Conservation (phyloP, 2,888 invertebrate species). For the Clepsis dumicolana region DNA sequence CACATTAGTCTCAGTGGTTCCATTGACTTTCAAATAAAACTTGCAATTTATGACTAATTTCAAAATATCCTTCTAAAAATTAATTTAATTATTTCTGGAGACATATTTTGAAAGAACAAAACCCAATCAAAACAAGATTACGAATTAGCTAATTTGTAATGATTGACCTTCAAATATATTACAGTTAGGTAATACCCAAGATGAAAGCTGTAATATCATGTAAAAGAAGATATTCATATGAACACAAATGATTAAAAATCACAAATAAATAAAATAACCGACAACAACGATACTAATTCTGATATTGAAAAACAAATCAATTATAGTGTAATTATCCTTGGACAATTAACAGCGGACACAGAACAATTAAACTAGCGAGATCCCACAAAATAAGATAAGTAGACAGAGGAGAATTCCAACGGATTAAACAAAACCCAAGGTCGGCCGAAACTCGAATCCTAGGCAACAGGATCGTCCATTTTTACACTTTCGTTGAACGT, state of each 20-base stretch:
- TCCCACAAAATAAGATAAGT: neutral
- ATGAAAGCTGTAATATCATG: neutral
- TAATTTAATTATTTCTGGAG: no score
- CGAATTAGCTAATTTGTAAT: neutral
- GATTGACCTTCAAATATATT: neutral
- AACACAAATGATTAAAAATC: neutral
- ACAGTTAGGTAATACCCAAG: neutral
- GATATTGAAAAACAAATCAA: neutral
- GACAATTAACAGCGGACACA: neutral
- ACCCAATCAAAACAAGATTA: neutral
- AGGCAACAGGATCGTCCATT: slow-evolving; percentile 68
- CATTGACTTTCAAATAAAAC: no score
- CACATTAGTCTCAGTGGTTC: no score
- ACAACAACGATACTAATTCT: neutral
- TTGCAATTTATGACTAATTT: no score
- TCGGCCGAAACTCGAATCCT: slow-evolving; percentile 59
- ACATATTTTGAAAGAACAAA: no score
- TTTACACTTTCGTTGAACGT: slow-evolving; percentile 80
- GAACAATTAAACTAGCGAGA: neutral
- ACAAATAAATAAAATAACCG: neutral
- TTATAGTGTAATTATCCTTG: neutral
- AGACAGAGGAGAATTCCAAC: slow-evolving; percentile 30
- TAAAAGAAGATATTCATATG: neutral
- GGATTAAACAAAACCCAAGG: slow-evolving; percentile 52
- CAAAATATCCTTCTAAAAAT: no score